Percentiles rank a stretch among this genome's conserved stretches.
Evolutionary conservation across 1,140 invertebrate species (phyloP).

Genomic region (Papilio dardanus): DNA sequence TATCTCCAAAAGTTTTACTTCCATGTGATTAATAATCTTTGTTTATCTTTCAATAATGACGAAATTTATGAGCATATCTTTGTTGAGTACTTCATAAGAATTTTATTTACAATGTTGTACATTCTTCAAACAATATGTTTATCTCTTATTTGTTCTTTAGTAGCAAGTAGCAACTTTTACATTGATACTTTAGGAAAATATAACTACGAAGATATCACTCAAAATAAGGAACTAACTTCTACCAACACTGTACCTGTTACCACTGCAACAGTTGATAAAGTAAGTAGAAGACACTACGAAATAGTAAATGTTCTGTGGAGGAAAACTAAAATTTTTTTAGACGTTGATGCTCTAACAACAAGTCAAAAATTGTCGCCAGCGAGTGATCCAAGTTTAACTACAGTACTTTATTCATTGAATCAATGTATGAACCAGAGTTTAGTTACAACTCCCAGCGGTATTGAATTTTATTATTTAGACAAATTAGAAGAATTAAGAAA

Average conservation of each 20-base stretch:
- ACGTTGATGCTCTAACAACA: constrained; percentile 43
- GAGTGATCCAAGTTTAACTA: constrained; percentile 23
- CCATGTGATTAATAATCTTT: neutral
- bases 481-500: constrained; percentile 50
- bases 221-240: neutral
- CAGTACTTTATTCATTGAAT: constrained; percentile 26
- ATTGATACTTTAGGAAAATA: neutral
- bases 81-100: neutral
- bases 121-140: constrained; percentile 13
- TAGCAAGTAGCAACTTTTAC: constrained; percentile 1
- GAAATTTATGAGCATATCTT: neutral
- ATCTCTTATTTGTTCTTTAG: neutral
- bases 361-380: constrained; percentile 9
- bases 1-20: neutral
- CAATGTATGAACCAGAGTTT: constrained; percentile 5
- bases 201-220: neutral
- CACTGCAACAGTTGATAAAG: constrained; percentile 46
- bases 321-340: constrained; percentile 61
- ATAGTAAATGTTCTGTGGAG: constrained; percentile 66
- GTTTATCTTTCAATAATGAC: neutral
- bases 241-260: neutral
- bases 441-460: constrained; percentile 59
- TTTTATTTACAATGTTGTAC: constrained; percentile 3
- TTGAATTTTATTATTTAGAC: constrained; percentile 74
- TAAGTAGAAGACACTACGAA: constrained; percentile 64